phyloP scores from a whole-genome alignment of 1,140 invertebrate species.

The Drosophila pseudoananassae region DNA sequence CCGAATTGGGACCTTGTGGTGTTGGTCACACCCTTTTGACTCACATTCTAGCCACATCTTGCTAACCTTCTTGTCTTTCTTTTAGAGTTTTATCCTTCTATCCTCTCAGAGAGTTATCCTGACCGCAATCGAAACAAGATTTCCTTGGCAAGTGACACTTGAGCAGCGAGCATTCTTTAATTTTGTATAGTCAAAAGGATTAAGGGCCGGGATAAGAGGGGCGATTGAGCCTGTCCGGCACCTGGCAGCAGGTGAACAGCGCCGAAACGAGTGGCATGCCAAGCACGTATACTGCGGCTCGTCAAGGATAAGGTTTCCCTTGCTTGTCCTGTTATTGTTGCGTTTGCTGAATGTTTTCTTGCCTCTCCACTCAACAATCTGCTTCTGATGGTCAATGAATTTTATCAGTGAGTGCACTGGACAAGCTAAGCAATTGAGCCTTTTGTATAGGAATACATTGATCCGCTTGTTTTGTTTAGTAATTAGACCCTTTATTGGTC shows the following conservation, averaged over 20 bases:
- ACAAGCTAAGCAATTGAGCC: slow-evolving; percentile 3
- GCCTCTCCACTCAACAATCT: not conserved
- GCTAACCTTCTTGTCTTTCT: not conserved
- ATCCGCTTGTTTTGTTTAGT: not conserved
- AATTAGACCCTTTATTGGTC: not conserved
- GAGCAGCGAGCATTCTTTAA: slow-evolving; percentile 1
- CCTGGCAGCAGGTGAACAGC: slow-evolving; percentile 1
- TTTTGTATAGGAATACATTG: not conserved
- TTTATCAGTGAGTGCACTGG: not conserved
- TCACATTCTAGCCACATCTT: not conserved
- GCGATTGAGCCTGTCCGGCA: slow-evolving; percentile 3
- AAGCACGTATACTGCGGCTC: not conserved
- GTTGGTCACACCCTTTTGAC: not conserved
- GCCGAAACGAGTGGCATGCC: not conserved
- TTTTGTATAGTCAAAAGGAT: slow-evolving; percentile 5
- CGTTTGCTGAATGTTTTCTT: not conserved
- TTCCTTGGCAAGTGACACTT: slow-evolving; percentile 4
- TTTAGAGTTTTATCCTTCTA: not conserved
- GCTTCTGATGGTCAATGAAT: slow-evolving; percentile 4
- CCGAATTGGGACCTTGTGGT: not conserved
- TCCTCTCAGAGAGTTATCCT: not conserved
- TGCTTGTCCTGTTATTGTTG: not conserved
- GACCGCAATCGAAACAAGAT: slow-evolving; percentile 6
- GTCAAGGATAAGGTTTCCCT: not conserved
- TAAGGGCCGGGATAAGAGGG: not conserved